A percentile compares a stretch with the other conserved stretches of the same genome.
Conservation (phyloP, 2,113 vertebrate genomes). For the Numenius arquata region DNA sequence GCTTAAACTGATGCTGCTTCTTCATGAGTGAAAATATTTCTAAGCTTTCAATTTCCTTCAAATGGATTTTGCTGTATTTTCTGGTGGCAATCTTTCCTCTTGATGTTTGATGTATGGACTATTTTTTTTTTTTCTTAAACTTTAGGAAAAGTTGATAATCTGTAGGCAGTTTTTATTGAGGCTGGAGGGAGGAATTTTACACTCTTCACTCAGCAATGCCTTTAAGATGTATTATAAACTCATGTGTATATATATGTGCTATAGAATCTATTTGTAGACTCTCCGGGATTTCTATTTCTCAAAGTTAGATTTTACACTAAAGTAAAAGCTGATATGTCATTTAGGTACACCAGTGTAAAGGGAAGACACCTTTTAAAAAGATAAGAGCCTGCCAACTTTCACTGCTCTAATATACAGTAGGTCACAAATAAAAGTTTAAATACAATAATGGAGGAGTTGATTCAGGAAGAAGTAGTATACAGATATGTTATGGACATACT, state of each 20-base stretch:
- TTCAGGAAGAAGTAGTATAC: background rate
- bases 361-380: background rate
- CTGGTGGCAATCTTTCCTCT: background rate
- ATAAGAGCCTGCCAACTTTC: background rate
- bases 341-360: background rate
- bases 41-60: background rate
- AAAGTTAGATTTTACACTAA: background rate
- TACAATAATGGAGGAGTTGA: background rate
- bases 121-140: background rate
- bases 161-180: background rate
- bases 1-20: background rate
- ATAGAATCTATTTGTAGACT: background rate
- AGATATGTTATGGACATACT: background rate
- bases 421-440: background rate
- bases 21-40: background rate
- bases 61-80: background rate
- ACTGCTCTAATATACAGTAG: background rate
- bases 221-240: no score
- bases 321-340: background rate
- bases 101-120: background rate
- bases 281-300: background rate
- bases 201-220: background rate
- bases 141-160: background rate
- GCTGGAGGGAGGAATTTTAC: conserved; percentile 17
- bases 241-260: no score